phyloP scores from a whole-genome alignment of 2,797 vertebrate species.

The Coregonus ussuriensis region DNA sequence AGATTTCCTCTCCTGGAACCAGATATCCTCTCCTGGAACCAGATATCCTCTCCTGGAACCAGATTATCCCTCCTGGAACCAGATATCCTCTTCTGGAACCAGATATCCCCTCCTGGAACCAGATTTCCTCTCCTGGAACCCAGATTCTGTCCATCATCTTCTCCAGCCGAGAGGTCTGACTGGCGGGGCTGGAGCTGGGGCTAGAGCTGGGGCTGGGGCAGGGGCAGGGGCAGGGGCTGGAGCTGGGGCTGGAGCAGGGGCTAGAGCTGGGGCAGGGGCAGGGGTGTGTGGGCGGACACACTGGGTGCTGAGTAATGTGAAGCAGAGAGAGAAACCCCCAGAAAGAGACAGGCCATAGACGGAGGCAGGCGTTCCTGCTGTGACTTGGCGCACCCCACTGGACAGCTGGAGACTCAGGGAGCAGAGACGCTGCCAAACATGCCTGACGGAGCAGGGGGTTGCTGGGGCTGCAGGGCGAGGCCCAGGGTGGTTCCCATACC shows the following conservation, averaged over 20 bases:
- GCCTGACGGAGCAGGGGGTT: constrained; percentile 73
- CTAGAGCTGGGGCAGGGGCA: constrained; percentile 75
- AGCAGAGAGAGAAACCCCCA: constrained; percentile 34
- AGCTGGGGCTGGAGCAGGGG: too few relatives aligned
- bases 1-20: too few relatives aligned
- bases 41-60: too few relatives aligned
- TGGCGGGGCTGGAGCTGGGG: constrained; percentile 77
- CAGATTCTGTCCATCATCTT: constrained; percentile 80
- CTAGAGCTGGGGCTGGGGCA: too few relatives aligned
- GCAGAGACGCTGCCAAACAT: constrained; percentile 83
- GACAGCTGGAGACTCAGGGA: constrained; percentile 93
- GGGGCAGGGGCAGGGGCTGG: too few relatives aligned
- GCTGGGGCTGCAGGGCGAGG: constrained; percentile 69
- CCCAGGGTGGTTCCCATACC: constrained; percentile 80
- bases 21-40: too few relatives aligned
- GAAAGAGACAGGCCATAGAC: constrained; percentile 78
- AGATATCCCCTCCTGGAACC: too few relatives aligned
- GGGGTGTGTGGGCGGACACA: constrained; percentile 80
- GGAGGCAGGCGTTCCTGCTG: constrained; percentile 90
- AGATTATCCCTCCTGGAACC: too few relatives aligned
- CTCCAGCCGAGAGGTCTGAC: constrained; percentile 84
- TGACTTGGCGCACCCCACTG: constrained; percentile 92
- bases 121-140: constrained; percentile 36
- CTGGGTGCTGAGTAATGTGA: constrained; percentile 84
- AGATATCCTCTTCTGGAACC: too few relatives aligned